Percentiles rank a stretch among this genome's conserved stretches.
Conservation (phyloP, 1,140 invertebrate species). For the Metaphire vulgaris region DNA sequence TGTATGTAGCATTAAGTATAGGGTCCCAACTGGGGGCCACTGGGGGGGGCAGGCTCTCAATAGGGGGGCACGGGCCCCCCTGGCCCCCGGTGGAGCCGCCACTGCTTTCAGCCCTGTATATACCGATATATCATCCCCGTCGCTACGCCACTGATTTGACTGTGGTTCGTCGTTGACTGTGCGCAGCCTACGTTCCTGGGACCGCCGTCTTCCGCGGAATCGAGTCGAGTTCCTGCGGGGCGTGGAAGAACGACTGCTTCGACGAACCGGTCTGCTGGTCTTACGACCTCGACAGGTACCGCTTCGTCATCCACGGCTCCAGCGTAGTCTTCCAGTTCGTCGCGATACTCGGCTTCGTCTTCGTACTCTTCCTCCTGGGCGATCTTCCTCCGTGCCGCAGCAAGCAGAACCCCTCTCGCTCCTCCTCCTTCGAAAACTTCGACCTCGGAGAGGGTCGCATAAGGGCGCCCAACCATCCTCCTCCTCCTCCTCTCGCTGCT, state of each 20-base stretch:
- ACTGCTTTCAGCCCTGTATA: too few relatives aligned
- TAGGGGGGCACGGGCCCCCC: too few relatives aligned
- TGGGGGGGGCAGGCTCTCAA: too few relatives aligned
- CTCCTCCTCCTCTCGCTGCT: too few relatives aligned
- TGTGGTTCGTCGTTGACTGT: neutral
- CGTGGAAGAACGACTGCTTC: neutral
- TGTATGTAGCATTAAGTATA: too few relatives aligned
- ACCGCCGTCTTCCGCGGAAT: constrained; percentile 8
- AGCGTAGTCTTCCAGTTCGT: constrained; percentile 10
- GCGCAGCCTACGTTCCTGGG: constrained; percentile 13
- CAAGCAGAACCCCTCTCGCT: neutral
- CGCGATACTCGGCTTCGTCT: neutral
- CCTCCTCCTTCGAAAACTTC: neutral
- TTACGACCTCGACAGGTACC: neutral
- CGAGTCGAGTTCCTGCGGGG: constrained; percentile 1
- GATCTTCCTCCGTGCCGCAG: neutral
- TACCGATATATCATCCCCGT: too few relatives aligned
- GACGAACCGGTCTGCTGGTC: neutral
- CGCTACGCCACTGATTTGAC: neutral
- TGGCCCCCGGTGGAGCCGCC: too few relatives aligned
- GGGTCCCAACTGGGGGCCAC: too few relatives aligned
- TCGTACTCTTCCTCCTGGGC: neutral
- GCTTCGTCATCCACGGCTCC: neutral
- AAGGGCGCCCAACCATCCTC: too few relatives aligned
- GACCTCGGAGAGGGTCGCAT: neutral